Conservation (phyloP, 1,140 invertebrate genomes). For the Achroia grisella region DNA sequence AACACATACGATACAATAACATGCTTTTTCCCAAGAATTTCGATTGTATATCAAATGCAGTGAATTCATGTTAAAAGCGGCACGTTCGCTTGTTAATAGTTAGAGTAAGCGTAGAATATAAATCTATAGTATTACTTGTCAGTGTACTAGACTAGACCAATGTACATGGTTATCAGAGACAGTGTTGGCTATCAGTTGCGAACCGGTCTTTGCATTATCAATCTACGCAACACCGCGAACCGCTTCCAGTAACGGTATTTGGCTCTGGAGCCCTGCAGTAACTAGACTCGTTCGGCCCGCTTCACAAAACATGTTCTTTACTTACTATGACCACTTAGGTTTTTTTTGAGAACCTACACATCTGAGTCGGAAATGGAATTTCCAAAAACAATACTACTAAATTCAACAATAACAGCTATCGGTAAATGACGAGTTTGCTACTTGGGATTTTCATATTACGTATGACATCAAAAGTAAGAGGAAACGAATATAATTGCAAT, state of each 20-base stretch:
- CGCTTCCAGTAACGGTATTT: conserved; percentile 45
- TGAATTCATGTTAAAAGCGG: too few species aligned
- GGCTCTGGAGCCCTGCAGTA: conserved; percentile 27
- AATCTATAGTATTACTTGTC: too few species aligned
- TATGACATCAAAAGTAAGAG: neutral
- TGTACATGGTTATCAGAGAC: conserved; percentile 25
- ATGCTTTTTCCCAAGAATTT: too few species aligned
- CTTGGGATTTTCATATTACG: neutral
- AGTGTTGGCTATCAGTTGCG: conserved; percentile 24
- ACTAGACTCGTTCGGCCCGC: conserved; percentile 27
- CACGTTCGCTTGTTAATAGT: too few species aligned
- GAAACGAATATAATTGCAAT: neutral
- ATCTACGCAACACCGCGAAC: conserved; percentile 40
- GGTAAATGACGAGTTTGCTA: neutral
- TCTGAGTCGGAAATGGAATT: conserved; percentile 28
- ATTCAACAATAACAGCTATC: neutral
- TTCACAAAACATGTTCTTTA: conserved; percentile 33
- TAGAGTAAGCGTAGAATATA: too few species aligned
- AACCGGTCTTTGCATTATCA: conserved; percentile 46
- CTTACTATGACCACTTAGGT: conserved; percentile 21
- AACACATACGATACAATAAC: too few species aligned
- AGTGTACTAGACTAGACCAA: neutral
- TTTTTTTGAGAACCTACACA: conserved; percentile 26
- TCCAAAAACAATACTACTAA: neutral
- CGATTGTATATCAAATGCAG: too few species aligned